Conservation (phyloP, 2,797 vertebrate species). For the Macropus fuliginosus region DNA sequence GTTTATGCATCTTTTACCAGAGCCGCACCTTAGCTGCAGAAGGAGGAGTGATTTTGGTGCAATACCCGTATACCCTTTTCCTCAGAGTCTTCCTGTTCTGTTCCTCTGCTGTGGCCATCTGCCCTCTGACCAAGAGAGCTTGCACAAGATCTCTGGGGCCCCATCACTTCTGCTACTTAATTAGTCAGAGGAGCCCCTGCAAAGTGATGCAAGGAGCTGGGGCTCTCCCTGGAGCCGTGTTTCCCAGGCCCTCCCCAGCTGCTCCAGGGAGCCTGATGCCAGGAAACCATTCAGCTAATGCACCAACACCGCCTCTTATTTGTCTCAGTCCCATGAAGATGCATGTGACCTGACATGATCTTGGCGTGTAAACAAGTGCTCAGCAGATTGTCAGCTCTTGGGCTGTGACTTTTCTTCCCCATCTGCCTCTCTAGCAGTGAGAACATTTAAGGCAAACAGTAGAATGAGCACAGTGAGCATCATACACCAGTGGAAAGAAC, state of each 20-base stretch:
- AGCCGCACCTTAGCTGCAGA: background rate
- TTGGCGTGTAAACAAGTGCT: constrained; percentile 72
- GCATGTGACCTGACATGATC: constrained; percentile 76
- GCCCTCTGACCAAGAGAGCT: constrained; percentile 66
- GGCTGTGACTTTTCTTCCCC: constrained; percentile 47
- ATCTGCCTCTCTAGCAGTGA: constrained; percentile 34
- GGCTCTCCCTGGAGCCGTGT: constrained; percentile 69
- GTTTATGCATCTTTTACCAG: background rate
- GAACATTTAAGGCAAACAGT: background rate
- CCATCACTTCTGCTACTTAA: constrained; percentile 65
- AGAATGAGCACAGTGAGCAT: background rate
- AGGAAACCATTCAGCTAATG: constrained; percentile 78
- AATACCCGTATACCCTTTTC: background rate
- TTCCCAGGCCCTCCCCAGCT: constrained; percentile 33
- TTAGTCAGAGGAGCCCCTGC: constrained; percentile 67
- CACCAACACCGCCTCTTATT: constrained; percentile 69
- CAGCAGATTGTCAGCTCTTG: constrained; percentile 21
- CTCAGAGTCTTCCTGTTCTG: background rate
- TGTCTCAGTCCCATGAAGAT: constrained; percentile 67
- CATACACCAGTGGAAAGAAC: background rate
- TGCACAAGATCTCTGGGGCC: constrained; percentile 58
- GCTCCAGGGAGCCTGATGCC: constrained; percentile 78
- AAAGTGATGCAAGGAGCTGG: constrained; percentile 76
- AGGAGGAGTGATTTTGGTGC: background rate
- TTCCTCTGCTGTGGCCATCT: constrained; percentile 51